Evolutionary conservation across 2,888 invertebrate genomes (phyloP).

Genomic region (Blera fallax): DNA sequence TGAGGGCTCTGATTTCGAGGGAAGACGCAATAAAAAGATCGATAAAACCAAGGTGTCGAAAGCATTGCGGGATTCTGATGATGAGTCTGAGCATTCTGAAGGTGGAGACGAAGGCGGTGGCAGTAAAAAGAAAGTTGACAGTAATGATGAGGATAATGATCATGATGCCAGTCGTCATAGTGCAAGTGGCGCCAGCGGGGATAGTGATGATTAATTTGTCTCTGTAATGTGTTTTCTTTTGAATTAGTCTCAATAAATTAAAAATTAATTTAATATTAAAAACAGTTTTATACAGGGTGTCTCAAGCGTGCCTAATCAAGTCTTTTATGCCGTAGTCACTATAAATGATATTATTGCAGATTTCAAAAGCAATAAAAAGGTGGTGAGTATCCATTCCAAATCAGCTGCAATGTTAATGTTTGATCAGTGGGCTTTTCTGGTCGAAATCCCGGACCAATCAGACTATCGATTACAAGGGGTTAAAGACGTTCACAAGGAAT

Average conservation of each 20-base stretch:
- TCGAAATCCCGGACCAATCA: too few species aligned
- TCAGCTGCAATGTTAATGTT: too few species aligned
- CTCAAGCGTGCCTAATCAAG: too few species aligned
- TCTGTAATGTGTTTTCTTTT: background rate
- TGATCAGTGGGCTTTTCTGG: too few species aligned
- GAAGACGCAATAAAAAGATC: constrained; percentile 86
- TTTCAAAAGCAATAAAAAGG: too few species aligned
- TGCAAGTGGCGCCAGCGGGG: constrained; percentile 46
- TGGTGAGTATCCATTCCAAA: too few species aligned
- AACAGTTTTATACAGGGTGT: too few species aligned
- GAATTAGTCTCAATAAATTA: background rate
- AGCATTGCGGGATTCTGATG: constrained; percentile 91
- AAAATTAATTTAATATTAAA: background rate
- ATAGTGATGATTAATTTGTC: constrained; percentile 27
- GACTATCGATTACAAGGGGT: too few species aligned
- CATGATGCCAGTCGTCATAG: constrained; percentile 44
- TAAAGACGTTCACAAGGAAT: too few species aligned
- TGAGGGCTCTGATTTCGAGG: constrained; percentile 90
- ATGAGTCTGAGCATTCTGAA: constrained; percentile 82
- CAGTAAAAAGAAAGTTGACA: constrained; percentile 75
- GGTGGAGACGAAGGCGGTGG: constrained; percentile 79
- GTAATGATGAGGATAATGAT: constrained; percentile 74
- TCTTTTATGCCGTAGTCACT: too few species aligned
- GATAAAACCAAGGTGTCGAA: constrained; percentile 90
- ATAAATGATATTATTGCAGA: too few species aligned